These are phyloP conservation scores for Lasius fuliginosus DNA, from an alignment of 2,888 invertebrate species.

Conservation along the genomic window DNA sequence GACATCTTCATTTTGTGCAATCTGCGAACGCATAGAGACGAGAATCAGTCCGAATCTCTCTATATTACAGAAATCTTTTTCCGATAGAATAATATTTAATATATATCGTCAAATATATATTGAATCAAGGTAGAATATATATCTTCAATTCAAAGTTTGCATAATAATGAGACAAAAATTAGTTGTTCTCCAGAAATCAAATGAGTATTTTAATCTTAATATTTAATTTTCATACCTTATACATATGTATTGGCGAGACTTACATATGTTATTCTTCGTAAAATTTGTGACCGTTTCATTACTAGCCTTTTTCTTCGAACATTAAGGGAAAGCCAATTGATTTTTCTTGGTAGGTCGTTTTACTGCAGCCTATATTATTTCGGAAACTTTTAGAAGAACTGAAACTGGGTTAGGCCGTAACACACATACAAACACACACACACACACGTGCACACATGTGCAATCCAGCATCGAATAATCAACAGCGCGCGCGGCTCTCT, in stretches of 20 bases:
- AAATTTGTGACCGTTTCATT: background rate
- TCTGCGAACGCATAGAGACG: background rate
- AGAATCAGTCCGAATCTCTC: background rate
- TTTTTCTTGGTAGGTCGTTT: background rate
- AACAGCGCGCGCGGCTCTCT: conserved; percentile 14
- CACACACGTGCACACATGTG: background rate
- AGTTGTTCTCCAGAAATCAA: background rate
- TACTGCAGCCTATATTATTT: background rate
- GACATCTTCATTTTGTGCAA: conserved; percentile 60
- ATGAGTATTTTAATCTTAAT: background rate
- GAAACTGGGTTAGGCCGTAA: conserved; percentile 34
- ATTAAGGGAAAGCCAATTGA: conserved; percentile 17
- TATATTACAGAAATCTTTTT: background rate
- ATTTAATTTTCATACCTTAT: background rate
- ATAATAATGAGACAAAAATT: background rate
- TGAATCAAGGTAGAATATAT: background rate
- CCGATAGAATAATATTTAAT: background rate
- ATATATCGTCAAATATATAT: background rate
- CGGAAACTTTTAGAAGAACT: conserved; percentile 33
- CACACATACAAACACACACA: background rate
- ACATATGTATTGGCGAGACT: too few species aligned
- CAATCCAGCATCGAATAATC: conserved; percentile 55
- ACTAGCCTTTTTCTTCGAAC: background rate
- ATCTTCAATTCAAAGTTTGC: background rate
- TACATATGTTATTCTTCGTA: background rate